Percentiles rank a stretch among this genome's conserved stretches.
Evolutionary conservation across 1,140 invertebrate genomes (phyloP).

Genomic region (Pemphigus obesinymphae): DNA sequence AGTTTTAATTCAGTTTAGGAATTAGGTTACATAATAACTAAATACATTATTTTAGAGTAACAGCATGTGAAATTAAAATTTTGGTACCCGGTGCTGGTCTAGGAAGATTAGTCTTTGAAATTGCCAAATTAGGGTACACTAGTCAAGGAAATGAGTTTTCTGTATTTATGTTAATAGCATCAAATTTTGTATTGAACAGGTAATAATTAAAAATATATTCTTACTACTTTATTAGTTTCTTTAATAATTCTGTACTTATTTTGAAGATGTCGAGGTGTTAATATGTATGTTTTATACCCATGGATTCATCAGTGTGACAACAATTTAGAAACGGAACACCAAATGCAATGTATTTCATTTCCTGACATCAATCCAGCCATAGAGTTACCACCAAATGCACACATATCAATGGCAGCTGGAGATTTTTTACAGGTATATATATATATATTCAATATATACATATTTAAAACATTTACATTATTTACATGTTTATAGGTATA

Average conservation of each 20-base stretch:
- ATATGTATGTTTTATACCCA: slow-evolving; percentile 72
- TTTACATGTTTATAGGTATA: slow-evolving; percentile 60
- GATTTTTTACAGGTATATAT: slow-evolving; percentile 76
- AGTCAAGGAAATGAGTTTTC: slow-evolving; percentile 98
- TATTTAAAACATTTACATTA: background rate
- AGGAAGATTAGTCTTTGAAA: slow-evolving; percentile 87
- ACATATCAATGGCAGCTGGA: slow-evolving; percentile 94
- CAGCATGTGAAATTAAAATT: slow-evolving; percentile 59
- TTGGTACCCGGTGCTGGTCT: slow-evolving; percentile 93
- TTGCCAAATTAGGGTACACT: slow-evolving; percentile 79
- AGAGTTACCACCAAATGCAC: slow-evolving; percentile 56
- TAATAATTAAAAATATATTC: slow-evolving; percentile 39
- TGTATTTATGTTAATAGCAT: slow-evolving; percentile 94
- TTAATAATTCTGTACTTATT: background rate
- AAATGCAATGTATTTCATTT: slow-evolving; percentile 72
- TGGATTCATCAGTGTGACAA: slow-evolving; percentile 94
- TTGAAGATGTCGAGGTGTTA: slow-evolving; percentile 57
- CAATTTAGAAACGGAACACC: slow-evolving; percentile 74
- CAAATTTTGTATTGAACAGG: slow-evolving; percentile 92
- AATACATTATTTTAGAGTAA: background rate
- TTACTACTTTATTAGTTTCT: background rate
- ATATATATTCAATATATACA: background rate
- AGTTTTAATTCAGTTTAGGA: slow-evolving; percentile 12
- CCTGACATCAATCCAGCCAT: slow-evolving; percentile 81
- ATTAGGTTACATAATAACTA: slow-evolving; percentile 49